Conservation (phyloP, 1,140 invertebrate species). For the Meloidogyne chitwoodi region DNA sequence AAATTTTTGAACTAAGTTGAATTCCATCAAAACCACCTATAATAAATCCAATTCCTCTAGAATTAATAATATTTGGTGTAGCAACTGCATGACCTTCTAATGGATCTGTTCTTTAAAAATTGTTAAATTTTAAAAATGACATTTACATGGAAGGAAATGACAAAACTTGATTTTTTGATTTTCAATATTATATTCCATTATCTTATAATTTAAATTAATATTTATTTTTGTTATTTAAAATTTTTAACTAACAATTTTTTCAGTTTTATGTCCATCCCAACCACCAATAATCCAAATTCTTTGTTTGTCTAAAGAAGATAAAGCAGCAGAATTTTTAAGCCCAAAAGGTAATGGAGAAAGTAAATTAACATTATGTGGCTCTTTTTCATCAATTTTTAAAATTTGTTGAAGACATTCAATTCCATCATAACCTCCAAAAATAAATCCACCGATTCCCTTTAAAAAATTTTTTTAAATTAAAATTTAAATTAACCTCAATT, state of each 20-base stretch:
- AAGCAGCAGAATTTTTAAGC: not conserved
- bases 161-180: not conserved
- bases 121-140: not conserved
- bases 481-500: not conserved
- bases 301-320: not conserved
- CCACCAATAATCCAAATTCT: constrained; percentile 2
- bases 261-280: not conserved
- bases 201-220: not conserved
- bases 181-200: not conserved
- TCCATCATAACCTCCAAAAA: not conserved
- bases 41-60: not conserved
- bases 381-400: not conserved
- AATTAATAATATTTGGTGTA: not conserved
- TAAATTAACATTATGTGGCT: not conserved
- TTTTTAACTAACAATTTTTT: not conserved
- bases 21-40: not conserved
- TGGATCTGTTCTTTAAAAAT: not conserved
- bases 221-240: not conserved
- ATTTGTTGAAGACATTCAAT: not conserved
- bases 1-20: not conserved
- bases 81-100: not conserved
- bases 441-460: not conserved
- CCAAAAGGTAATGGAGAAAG: not conserved
- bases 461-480: not conserved
- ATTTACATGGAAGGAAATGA: not conserved